phyloP scores from a whole-genome alignment of 1,140 invertebrate genomes.

The Pachypeltis micranthus region DNA sequence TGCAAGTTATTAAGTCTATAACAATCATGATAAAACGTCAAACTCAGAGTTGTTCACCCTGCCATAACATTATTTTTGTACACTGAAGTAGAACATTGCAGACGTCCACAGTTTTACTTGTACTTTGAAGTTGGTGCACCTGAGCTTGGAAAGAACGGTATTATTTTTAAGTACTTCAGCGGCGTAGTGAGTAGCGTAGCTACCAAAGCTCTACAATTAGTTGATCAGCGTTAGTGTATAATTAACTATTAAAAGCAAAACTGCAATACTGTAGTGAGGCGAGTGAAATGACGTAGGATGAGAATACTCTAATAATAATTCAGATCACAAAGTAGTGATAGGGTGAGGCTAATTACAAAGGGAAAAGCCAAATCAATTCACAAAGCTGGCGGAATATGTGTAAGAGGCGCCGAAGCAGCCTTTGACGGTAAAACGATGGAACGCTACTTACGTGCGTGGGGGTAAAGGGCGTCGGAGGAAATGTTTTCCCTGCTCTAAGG shows the following conservation, averaged over 20 bases:
- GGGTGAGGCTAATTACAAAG: no score
- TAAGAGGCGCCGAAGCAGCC: no score
- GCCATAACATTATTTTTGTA: constrained; percentile 3
- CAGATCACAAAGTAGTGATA: no score
- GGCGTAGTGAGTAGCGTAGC: background rate
- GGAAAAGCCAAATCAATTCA: no score
- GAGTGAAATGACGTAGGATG: background rate
- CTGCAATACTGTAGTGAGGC: background rate
- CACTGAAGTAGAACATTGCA: background rate
- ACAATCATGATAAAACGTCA: no score
- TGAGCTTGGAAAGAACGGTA: background rate
- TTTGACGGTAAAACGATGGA: no score
- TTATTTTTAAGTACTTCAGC: background rate
- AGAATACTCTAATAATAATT: no score
- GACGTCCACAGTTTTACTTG: background rate
- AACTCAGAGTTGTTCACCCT: no score
- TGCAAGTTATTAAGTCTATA: no score
- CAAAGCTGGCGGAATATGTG: no score
- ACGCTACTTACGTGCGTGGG: constrained; percentile 19
- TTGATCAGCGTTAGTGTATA: no score
- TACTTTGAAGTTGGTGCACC: background rate
- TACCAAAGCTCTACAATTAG: background rate
- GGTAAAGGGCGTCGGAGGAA: constrained; percentile 35
- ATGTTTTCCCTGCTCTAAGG: constrained; percentile 72
- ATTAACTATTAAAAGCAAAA: background rate